A percentile compares a stretch with the other conserved stretches of the same genome.
Conservation (phyloP, 2,113 vertebrate genomes). For the Vidua macroura region DNA sequence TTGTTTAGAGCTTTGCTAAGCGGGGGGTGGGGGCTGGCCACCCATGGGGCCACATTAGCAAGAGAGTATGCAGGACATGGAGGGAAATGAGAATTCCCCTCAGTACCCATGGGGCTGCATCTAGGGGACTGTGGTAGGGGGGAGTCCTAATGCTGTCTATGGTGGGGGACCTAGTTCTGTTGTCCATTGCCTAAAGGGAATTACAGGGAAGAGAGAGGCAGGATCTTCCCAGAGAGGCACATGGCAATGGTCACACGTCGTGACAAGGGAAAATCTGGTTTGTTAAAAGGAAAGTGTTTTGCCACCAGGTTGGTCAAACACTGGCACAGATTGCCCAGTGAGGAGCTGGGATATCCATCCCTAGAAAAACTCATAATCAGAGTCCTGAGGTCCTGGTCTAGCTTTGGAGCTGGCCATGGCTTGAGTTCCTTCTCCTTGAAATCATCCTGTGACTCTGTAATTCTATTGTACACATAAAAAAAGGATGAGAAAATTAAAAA, state of each 20-base stretch:
- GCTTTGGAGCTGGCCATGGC: background rate
- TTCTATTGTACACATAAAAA: background rate
- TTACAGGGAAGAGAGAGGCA: background rate
- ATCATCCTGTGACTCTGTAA: background rate
- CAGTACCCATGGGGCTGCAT: background rate
- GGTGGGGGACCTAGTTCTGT: background rate
- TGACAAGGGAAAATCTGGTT: background rate
- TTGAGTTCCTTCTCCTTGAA: background rate
- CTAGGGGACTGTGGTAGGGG: background rate
- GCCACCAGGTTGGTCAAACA: background rate
- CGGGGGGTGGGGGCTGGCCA: background rate
- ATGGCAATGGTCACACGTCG: background rate
- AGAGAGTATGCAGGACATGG: accelerated
- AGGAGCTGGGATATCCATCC: background rate
- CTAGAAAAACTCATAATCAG: accelerated
- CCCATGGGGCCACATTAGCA: background rate
- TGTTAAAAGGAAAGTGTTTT: background rate
- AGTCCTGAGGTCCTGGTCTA: background rate
- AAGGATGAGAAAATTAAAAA: background rate
- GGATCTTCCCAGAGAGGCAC: background rate
- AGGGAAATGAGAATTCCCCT: background rate
- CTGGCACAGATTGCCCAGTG: background rate
- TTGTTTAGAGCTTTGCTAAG: background rate
- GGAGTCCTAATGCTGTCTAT: background rate
- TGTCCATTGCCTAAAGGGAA: background rate